Conservation (phyloP, 1,140 invertebrate species). For the Venustaconcha ellipsiformis region DNA sequence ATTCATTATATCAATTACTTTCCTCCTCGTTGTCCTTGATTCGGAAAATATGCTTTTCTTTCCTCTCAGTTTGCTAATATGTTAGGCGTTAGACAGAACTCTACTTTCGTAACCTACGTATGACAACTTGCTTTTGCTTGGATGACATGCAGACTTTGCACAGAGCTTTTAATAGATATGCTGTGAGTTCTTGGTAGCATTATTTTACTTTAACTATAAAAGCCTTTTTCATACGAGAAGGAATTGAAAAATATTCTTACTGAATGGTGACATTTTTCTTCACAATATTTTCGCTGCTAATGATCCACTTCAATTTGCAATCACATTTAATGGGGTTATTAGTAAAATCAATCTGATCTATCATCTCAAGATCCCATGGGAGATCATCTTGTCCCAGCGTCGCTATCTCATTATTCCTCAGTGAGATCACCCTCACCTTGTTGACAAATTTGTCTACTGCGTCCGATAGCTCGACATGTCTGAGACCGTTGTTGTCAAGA, state of each 20-base stretch:
- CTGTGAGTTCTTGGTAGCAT: not conserved
- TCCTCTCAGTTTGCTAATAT: too few species aligned
- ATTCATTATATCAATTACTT: too few species aligned
- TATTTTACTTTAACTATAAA: too few species aligned
- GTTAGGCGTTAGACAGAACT: not conserved
- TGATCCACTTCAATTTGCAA: conserved; percentile 28
- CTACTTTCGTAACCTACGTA: not conserved
- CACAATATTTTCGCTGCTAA: not conserved
- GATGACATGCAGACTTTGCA: not conserved
- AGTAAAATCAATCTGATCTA: conserved; percentile 11
- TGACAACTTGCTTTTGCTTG: not conserved
- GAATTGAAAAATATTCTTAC: not conserved
- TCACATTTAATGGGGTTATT: conserved; percentile 25
- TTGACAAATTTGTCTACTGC: conserved; percentile 1
- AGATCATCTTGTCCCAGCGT: conserved; percentile 11
- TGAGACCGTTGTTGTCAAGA: conserved; percentile 19
- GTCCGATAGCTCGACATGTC: conserved; percentile 5
- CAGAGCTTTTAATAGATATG: not conserved
- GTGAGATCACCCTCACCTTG: too few species aligned
- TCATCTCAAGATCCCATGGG: conserved; percentile 9
- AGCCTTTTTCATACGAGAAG: not conserved
- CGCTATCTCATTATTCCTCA: conserved; percentile 18
- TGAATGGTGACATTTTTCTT: not conserved
- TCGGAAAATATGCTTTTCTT: too few species aligned
- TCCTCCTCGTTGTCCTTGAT: too few species aligned